These are phyloP conservation scores for Sycophila texana DNA, from an alignment of 2,888 invertebrate species.

Conservation along the genomic window DNA sequence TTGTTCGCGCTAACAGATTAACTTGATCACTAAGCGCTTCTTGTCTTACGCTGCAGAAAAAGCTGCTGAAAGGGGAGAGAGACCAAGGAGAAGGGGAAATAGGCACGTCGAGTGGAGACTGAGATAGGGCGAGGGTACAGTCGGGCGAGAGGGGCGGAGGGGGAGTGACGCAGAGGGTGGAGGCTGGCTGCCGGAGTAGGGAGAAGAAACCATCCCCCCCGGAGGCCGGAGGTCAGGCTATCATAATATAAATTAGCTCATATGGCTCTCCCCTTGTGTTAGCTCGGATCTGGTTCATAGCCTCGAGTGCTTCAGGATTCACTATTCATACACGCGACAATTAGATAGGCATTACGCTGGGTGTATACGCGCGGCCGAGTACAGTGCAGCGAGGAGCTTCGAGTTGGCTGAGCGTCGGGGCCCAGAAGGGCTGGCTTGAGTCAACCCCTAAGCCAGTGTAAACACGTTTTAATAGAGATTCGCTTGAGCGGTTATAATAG, in stretches of 20 bases:
- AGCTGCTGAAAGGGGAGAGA: slow-evolving; percentile 13
- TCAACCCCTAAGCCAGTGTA: slow-evolving; percentile 76
- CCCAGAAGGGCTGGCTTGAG: slow-evolving; percentile 71
- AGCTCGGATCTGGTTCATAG: slow-evolving; percentile 73
- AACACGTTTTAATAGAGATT: slow-evolving; percentile 76
- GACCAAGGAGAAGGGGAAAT: slow-evolving; percentile 57
- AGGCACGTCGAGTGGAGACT: slow-evolving; percentile 65
- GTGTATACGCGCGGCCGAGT: slow-evolving; percentile 58
- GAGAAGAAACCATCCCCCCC: slow-evolving; percentile 9
- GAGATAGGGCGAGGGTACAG: slow-evolving; percentile 57
- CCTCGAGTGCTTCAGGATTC: slow-evolving; percentile 75
- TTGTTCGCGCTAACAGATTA: slow-evolving; percentile 56
- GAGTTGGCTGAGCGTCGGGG: slow-evolving; percentile 67
- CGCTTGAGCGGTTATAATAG: slow-evolving; percentile 76
- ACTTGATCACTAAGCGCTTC: slow-evolving; percentile 55
- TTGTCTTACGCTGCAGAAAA: slow-evolving; percentile 17
- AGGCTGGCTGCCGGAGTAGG: slow-evolving; percentile 63
- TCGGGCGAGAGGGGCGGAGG: slow-evolving; percentile 69
- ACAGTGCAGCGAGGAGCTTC: slow-evolving; percentile 57
- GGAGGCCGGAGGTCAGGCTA: slow-evolving; percentile 68
- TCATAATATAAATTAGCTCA: slow-evolving; percentile 76
- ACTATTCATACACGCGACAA: slow-evolving; percentile 76
- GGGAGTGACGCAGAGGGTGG: slow-evolving; percentile 68
- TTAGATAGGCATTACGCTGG: slow-evolving; percentile 75
- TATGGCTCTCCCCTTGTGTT: slow-evolving; percentile 70